A percentile compares a stretch with the other conserved stretches of the same genome.
Evolutionary conservation across 2,888 invertebrate species (phyloP).

Genomic region (Pantelozetes paolii): DNA sequence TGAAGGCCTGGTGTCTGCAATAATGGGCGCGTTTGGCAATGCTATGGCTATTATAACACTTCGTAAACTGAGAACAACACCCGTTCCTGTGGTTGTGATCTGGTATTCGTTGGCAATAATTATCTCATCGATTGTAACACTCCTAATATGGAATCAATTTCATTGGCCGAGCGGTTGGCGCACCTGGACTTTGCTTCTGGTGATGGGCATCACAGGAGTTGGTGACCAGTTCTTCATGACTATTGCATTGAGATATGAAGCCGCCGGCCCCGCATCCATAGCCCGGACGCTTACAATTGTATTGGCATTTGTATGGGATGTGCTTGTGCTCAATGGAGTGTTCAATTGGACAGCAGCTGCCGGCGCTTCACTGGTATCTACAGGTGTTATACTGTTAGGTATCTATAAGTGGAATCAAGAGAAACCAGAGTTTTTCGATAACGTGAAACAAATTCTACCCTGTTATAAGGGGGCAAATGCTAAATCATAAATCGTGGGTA

Average conservation of each 20-base stretch:
- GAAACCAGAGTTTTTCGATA: conserved; percentile 28
- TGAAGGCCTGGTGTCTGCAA: conserved; percentile 23
- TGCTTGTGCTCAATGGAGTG: conserved; percentile 31
- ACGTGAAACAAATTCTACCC: too few species aligned
- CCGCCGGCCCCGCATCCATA: conserved; percentile 84
- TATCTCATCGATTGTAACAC: conserved; percentile 17
- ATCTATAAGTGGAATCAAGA: conserved; percentile 38
- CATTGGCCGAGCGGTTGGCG: conserved; percentile 19
- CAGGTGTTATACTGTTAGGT: conserved; percentile 35
- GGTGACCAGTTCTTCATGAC: conserved; percentile 81
- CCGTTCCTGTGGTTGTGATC: conserved; percentile 36
- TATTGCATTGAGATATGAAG: conserved; percentile 80
- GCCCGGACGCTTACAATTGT: conserved; percentile 84
- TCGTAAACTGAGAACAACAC: conserved; percentile 39
- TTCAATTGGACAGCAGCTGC: conserved; percentile 27
- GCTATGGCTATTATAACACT: conserved; percentile 36
- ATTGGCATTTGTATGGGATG: conserved; percentile 83
- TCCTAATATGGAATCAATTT: conserved; percentile 27
- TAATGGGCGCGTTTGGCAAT: conserved; percentile 35
- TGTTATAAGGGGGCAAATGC: too few species aligned
- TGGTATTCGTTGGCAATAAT: conserved; percentile 34
- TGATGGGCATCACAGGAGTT: conserved; percentile 76
- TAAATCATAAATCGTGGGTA: too few species aligned
- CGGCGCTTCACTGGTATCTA: conserved; percentile 36
- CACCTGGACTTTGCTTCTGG: conserved; percentile 15